Evolutionary conservation across 2,888 invertebrate species (phyloP).

Genomic region (Cheiracanthium punctorium): DNA sequence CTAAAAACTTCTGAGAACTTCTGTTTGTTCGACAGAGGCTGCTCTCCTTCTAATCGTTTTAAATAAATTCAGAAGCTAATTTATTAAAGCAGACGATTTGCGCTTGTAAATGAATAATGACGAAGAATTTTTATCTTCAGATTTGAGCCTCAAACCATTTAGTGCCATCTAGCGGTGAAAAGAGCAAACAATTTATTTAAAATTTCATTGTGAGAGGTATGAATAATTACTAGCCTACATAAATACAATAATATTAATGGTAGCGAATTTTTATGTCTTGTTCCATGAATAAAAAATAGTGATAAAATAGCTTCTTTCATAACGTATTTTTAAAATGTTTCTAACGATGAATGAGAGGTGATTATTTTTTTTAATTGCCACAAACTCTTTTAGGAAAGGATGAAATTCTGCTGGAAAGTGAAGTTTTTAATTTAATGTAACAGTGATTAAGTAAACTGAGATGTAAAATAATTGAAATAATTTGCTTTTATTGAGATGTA

Average conservation of each 20-base stretch:
- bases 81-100: slow-evolving; percentile 1
- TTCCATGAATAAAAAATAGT: background rate
- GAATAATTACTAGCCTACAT: background rate
- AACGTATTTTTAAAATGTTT: background rate
- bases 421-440: no score
- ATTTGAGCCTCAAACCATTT: background rate
- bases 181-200: background rate
- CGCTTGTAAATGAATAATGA: slow-evolving; percentile 4
- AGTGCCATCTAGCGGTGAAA: background rate
- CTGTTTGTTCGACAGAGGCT: background rate
- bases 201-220: background rate
- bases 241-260: slow-evolving; percentile 5
- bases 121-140: background rate
- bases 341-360: no score
- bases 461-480: no score
- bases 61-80: slow-evolving; percentile 5
- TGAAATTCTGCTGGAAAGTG: no score
- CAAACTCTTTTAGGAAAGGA: no score
- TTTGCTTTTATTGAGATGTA: no score
- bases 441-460: no score
- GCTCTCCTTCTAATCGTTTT: background rate
- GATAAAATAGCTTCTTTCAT: background rate
- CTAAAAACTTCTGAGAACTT: background rate
- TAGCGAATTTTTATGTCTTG: background rate
- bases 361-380: no score